These are phyloP conservation scores for Protomyctophum bolini DNA, from an alignment of 2,113 vertebrate genomes.

Conservation along the genomic window DNA sequence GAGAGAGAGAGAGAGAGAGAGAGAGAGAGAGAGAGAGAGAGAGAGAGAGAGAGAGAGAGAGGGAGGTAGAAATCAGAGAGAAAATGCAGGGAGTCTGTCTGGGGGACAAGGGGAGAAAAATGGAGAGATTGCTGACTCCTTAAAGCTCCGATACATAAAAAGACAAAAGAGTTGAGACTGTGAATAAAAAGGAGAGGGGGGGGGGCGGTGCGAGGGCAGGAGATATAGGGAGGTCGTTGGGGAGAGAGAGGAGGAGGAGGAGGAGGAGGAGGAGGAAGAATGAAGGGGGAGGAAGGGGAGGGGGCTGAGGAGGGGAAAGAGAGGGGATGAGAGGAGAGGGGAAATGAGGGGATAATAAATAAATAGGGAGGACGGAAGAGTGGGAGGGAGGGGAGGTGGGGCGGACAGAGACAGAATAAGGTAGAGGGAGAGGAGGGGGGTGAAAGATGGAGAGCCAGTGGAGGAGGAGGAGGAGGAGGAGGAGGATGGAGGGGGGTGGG, in stretches of 20 bases:
- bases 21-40: background rate
- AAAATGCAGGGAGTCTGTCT: background rate
- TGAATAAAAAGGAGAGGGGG: constrained; percentile 6
- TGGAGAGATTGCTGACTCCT: constrained; percentile 44
- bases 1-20: constrained; percentile 34
- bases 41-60: no score
- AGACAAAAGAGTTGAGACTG: constrained; percentile 1
- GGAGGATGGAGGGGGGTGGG: no score
- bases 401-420: constrained; percentile 38
- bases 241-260: background rate
- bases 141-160: constrained; percentile 10
- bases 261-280: constrained; percentile 18
- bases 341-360: constrained; percentile 14
- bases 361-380: constrained; percentile 27
- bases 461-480: background rate
- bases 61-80: no score
- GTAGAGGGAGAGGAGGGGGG: constrained; percentile 26
- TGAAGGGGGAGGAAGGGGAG: constrained; percentile 3
- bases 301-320: constrained; percentile 15
- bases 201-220: background rate
- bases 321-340: background rate
- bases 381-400: constrained; percentile 13
- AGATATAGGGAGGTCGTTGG: no score
- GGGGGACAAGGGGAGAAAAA: constrained; percentile 21
- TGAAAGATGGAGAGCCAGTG: constrained; percentile 30